These are phyloP conservation scores for Periphyllus acericola DNA, from an alignment of 2,888 invertebrate genomes.

Conservation along the genomic window DNA sequence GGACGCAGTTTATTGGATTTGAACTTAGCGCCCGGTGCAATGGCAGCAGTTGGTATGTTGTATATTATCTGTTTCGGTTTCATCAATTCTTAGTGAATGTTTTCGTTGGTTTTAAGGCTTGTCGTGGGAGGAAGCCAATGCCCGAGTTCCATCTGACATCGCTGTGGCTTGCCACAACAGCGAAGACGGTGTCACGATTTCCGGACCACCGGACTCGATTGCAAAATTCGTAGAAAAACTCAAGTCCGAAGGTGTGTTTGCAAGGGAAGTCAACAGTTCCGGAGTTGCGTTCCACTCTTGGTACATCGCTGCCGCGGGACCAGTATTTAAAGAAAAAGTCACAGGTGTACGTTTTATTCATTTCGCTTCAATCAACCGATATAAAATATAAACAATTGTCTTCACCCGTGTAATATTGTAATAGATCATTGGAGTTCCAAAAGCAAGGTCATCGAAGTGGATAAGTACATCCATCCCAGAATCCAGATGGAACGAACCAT, in stretches of 20 bases:
- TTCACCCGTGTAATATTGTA: not conserved
- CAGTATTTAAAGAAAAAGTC: constrained; percentile 79
- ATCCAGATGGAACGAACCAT: constrained; percentile 79
- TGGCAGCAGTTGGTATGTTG: constrained; percentile 85
- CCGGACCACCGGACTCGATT: constrained; percentile 82
- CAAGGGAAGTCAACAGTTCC: constrained; percentile 85
- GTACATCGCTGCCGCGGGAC: constrained; percentile 87
- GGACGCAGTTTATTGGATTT: constrained; percentile 85
- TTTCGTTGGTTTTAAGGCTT: constrained; percentile 68
- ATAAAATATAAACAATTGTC: not conserved
- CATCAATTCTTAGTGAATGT: not conserved
- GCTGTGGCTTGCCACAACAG: constrained; percentile 95
- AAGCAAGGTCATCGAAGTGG: constrained; percentile 85
- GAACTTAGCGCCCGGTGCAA: constrained; percentile 78
- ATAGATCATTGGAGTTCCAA: constrained; percentile 81
- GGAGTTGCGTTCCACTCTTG: constrained; percentile 90
- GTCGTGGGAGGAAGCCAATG: constrained; percentile 83
- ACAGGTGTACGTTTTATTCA: constrained; percentile 69
- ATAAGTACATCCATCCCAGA: constrained; percentile 94
- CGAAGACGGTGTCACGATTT: constrained; percentile 91
- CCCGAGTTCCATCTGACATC: constrained; percentile 81
- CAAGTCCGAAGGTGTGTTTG: constrained; percentile 81
- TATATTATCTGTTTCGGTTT: not conserved
- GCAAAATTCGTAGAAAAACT: constrained; percentile 76
- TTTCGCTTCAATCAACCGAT: not conserved